Evolutionary conservation across 2,797 vertebrate genomes (phyloP), one percentile per base, ranked within the genome.

Genomic region (Poecilia velifera): DNA sequence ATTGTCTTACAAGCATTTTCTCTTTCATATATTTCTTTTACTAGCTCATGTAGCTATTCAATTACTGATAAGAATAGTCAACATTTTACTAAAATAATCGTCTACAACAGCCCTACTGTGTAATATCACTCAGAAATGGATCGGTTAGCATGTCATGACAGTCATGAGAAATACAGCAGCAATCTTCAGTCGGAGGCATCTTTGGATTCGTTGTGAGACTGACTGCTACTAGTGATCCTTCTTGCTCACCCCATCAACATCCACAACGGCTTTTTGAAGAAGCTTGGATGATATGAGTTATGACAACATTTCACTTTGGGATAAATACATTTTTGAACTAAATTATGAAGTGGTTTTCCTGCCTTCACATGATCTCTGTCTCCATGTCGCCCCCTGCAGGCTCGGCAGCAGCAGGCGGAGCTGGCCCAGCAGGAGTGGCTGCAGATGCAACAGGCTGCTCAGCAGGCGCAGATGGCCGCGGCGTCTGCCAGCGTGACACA

Each of bases 391-490:
- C 51, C 8, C 25, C 16, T 82, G 41, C 87, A 99, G 98, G 98
- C 98, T 34, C 97, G 98, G 91, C 98, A 99, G 92, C 98, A 99
- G 86, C 98, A 99, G 96, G 98, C 98, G 31, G 98, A 99, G 92
- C 95, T 99, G 36, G 98, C 98, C 64, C 98, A 99, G 90, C 98
- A 99, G 94, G 98, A 99, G 88, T 99, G 98, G 98, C 93, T 99
- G 94, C 98, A 99, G 95, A 98, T 99, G 98, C 98, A 99, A 90
- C 98, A 99, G 91, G 98, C 98, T 0, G 98, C 98, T 74, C 98
- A 99, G 74, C 98, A 99, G 94, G 98, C 98, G 13, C 98, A 99
- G 94, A 96, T 99, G 88, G 98, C 97, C 39, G 97, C 98, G 13
- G 97, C 98, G 49, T 98, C 98, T 47, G 97, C 97, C 91, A 98